These are phyloP conservation scores for Phaonia tiefii DNA, from an alignment of 2,888 invertebrate species.

Conservation along the genomic window DNA sequence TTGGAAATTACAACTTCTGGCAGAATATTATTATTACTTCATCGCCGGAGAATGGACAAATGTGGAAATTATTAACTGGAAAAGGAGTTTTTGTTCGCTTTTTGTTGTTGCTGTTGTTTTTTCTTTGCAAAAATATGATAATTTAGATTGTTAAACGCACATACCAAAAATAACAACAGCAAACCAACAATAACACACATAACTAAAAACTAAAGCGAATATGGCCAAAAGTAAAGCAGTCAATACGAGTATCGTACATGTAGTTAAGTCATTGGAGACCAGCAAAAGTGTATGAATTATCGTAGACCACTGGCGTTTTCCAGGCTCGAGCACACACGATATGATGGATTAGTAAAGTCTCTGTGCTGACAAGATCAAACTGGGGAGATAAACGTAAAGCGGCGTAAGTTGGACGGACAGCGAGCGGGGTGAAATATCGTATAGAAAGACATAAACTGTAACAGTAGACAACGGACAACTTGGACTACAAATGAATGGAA, in stretches of 20 bases:
- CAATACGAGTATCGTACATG: conserved; percentile 12
- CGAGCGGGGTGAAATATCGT: background rate
- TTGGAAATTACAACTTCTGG: background rate
- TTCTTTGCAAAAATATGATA: conserved; percentile 57
- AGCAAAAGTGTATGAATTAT: conserved; percentile 6
- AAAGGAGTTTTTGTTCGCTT: conserved; percentile 17
- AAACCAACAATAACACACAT: conserved; percentile 42
- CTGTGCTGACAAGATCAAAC: conserved; percentile 66
- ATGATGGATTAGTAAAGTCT: conserved; percentile 64
- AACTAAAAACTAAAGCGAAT: background rate
- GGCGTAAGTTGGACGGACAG: background rate
- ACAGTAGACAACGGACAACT: conserved; percentile 49
- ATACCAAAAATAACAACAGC: conserved; percentile 53
- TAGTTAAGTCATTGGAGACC: background rate
- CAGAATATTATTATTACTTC: conserved; percentile 30
- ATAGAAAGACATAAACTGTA: conserved; percentile 33
- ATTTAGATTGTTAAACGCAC: conserved; percentile 65
- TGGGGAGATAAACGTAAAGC: conserved; percentile 60
- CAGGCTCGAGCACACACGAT: background rate
- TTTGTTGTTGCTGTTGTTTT: background rate
- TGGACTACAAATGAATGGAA: conserved; percentile 40
- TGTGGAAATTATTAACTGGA: conserved; percentile 39
- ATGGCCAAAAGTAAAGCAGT: conserved; percentile 29
- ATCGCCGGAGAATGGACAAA: conserved; percentile 34
- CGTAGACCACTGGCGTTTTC: conserved; percentile 16